Conservation (phyloP, 2,797 vertebrate genomes). For the Periparus ater region DNA sequence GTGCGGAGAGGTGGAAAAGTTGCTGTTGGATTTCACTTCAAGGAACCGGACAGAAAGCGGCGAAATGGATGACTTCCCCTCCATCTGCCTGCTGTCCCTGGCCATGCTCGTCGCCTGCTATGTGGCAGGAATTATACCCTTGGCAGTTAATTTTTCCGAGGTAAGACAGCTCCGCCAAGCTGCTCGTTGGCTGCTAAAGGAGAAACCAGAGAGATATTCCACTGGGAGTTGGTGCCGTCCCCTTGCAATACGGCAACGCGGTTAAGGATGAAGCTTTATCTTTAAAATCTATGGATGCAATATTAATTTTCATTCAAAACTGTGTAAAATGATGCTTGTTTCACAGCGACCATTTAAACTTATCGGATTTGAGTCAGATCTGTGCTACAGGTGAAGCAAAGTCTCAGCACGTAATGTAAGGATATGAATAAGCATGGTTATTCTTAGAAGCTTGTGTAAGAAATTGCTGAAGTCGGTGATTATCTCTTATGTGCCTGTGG, state of each 20-base stretch:
- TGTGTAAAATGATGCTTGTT: background rate
- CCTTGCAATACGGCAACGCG: accelerated
- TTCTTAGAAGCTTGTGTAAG: background rate
- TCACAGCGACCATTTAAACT: background rate
- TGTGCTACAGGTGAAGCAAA: background rate
- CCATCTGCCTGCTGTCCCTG: constrained; percentile 92
- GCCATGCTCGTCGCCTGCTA: constrained; percentile 98
- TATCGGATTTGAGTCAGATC: background rate
- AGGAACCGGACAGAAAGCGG: constrained; percentile 9
- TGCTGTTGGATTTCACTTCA: constrained; percentile 30
- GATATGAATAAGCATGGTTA: accelerated
- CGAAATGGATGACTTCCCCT: constrained; percentile 93
- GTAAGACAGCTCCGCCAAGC: constrained; percentile 73
- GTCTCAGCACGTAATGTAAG: background rate
- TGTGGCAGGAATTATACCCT: constrained; percentile 94
- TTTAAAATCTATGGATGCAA: background rate
- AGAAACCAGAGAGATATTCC: background rate
- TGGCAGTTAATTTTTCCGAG: constrained; percentile 98
- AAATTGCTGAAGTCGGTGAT: background rate
- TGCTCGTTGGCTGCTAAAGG: background rate
- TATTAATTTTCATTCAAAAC: background rate
- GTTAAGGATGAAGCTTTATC: background rate
- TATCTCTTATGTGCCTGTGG: background rate
- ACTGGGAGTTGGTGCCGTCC: background rate
- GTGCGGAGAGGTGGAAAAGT: background rate